phyloP scores from a whole-genome alignment of 2,888 invertebrate genomes.

The Pardosa pseudoannulata region DNA sequence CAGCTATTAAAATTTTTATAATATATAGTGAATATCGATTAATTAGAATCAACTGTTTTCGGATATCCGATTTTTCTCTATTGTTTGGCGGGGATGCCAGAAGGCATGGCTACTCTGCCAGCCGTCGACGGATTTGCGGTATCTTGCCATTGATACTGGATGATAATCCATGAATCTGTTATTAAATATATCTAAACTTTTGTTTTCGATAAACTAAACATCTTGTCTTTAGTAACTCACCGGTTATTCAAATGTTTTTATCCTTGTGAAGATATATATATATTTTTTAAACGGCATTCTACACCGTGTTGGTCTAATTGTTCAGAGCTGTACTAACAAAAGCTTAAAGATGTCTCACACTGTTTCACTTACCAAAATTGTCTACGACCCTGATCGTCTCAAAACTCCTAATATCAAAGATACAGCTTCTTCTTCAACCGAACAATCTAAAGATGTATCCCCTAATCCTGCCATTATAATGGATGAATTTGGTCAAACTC shows the following conservation, averaged over 20 bases:
- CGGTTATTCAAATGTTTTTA: background rate
- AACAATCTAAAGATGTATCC: conserved; percentile 26
- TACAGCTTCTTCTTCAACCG: conserved; percentile 7
- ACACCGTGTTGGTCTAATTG: background rate
- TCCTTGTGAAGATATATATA: too few relatives aligned
- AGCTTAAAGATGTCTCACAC: conserved; percentile 25
- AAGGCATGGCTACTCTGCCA: background rate
- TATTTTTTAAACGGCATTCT: background rate
- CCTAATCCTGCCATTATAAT: conserved; percentile 57
- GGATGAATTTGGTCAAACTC: conserved; percentile 71
- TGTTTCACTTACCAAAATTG: conserved; percentile 16
- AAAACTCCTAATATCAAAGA: conserved; percentile 55
- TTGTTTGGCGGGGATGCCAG: background rate
- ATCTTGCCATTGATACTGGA: background rate
- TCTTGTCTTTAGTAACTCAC: background rate
- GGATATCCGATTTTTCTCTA: background rate
- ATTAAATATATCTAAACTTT: background rate
- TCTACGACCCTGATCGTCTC: conserved; percentile 23
- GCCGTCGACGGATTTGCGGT: background rate
- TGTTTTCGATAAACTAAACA: too few relatives aligned
- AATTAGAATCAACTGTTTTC: background rate
- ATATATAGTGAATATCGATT: too few relatives aligned
- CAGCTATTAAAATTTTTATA: too few relatives aligned
- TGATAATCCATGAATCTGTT: background rate
- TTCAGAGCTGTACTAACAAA: background rate